phyloP scores from a whole-genome alignment of 1,140 invertebrate genomes.

The Aphelinus atriplicis region DNA sequence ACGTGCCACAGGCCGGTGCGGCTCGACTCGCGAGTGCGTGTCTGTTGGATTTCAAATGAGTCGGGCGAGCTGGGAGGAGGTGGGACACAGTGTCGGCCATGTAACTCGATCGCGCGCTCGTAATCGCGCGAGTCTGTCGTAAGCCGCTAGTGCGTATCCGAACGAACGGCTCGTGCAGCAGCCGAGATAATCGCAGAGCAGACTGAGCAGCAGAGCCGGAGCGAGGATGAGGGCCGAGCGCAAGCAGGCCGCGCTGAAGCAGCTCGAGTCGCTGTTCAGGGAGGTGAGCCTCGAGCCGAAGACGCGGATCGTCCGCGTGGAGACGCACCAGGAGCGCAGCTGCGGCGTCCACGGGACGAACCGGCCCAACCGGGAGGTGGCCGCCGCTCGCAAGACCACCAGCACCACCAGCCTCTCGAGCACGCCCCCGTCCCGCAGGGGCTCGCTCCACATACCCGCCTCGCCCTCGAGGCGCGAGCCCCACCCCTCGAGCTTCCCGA shows the following conservation, averaged over 20 bases:
- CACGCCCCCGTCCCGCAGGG: slow-evolving; percentile 62
- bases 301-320: slow-evolving; percentile 65
- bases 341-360: slow-evolving; percentile 77
- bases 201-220: too few relatives aligned
- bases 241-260: slow-evolving; percentile 73
- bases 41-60: too few relatives aligned
- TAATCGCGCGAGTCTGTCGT: too few relatives aligned
- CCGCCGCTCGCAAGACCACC: slow-evolving; percentile 60
- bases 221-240: slow-evolving; percentile 64
- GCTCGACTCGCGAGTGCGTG: too few relatives aligned
- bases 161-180: too few relatives aligned
- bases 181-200: too few relatives aligned
- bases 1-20: slow-evolving; percentile 55
- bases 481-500: slow-evolving; percentile 76
- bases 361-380: slow-evolving; percentile 66
- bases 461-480: slow-evolving; percentile 69
- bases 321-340: slow-evolving; percentile 67
- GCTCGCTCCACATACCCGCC: slow-evolving; percentile 69
- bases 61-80: too few relatives aligned
- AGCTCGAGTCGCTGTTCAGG: slow-evolving; percentile 77
- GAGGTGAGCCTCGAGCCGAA: slow-evolving; percentile 70
- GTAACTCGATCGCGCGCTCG: slow-evolving; percentile 37
- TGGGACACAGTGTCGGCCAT: background rate
- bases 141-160: too few relatives aligned
- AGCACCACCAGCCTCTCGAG: slow-evolving; percentile 44